Evolutionary conservation across 2,888 invertebrate species (phyloP), one percentile per base, ranked within the genome.

Genomic region (Nomada lathburiana): DNA sequence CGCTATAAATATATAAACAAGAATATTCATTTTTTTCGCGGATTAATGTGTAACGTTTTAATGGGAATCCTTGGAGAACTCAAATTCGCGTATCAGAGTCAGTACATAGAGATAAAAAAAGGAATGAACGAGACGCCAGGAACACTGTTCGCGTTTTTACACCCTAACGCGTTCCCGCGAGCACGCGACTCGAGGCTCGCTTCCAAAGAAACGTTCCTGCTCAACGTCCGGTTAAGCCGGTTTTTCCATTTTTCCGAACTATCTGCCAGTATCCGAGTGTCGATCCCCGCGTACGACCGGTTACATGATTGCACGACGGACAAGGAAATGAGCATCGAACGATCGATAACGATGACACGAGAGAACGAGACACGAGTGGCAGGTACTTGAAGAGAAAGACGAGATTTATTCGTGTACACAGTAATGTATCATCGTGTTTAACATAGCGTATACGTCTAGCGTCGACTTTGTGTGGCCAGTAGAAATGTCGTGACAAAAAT

Each of bases 171-270:
- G 52, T 53, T 60, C 42, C 29, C n/a, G 13, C 52, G 77, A 67
- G 65, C 70, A 71, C 65, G 59, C 60, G 76, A 62, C 63, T 72
- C 81, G 42, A 67, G 16, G 55, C n/a, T 68, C 52, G 65, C 20
- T 72, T 29, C 67, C 64, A 64, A 68, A 76, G 72, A 72, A 75
- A 73, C 70, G 62, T 65, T 79, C 63, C 50, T 47, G 76, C 68
- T 26, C 76, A 67, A 75, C 75, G 69, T 82, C 83, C 83, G 79
- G 83, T 84, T 82, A 82, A 82, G 82, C 83, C 83, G 83, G 83
- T 84, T 84, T 75, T 79, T 70, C 82, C 50, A 84, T 84, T 84
- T 84, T 83, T 84, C 16, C 62, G 53, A 57, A 42, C 71, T 50
- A 79, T 82, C 78, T 65, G 57, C 53, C 53, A 50, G 75, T 57